Percentiles rank a stretch among this genome's conserved stretches.
Conservation (phyloP, 2,113 vertebrate genomes). For the Pelecanoides urinatrix region DNA sequence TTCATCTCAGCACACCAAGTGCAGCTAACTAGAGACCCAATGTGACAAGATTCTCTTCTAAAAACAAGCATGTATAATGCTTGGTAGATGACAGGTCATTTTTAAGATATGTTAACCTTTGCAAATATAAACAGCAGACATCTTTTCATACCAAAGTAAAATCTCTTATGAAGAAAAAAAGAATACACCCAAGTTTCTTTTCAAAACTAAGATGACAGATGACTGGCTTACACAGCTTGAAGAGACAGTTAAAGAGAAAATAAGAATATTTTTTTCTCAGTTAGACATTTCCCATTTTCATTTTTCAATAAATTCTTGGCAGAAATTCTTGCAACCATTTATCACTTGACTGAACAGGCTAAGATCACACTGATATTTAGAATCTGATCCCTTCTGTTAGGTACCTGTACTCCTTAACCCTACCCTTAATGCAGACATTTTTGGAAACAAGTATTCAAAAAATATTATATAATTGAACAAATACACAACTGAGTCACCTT, state of each 20-base stretch:
- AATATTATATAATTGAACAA: neutral
- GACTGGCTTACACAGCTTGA: neutral
- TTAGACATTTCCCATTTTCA: conserved; percentile 4
- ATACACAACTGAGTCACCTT: neutral
- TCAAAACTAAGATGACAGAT: neutral
- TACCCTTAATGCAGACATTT: neutral
- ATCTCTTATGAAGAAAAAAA: neutral
- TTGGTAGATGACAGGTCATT: neutral
- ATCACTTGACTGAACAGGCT: neutral
- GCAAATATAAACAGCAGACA: neutral
- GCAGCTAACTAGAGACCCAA: neutral
- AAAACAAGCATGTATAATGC: neutral
- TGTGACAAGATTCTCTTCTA: neutral
- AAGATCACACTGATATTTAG: neutral
- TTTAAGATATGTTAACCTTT: neutral
- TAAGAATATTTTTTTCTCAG: neutral
- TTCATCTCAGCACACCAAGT: neutral
- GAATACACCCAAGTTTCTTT: neutral
- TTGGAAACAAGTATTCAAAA: neutral
- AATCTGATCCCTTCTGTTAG: neutral
- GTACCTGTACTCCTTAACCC: neutral
- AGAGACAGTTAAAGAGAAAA: neutral
- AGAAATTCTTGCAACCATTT: neutral
- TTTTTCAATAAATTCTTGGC: conserved; percentile 7
- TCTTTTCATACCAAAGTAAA: neutral